Evolutionary conservation across 2,888 invertebrate genomes (phyloP), one percentile per base, ranked within the genome.

Genomic region (Stenodema calcarata): DNA sequence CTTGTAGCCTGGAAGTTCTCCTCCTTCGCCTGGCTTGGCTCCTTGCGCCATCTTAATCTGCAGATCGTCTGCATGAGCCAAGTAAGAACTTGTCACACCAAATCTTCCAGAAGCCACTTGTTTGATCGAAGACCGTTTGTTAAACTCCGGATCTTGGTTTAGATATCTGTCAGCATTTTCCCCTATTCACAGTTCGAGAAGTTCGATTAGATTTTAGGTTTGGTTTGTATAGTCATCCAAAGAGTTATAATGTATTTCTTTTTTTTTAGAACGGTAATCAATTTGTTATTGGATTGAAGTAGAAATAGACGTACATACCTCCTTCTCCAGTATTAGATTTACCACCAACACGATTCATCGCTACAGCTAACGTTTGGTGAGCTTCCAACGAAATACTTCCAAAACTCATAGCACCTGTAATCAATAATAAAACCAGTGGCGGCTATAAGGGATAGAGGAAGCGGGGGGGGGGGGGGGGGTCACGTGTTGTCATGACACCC

Each of bases 11-110:
- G 99, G 99, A 86, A 99, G 91, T 92, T 99, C 99, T 1, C 99
- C 99, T 28, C 99, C 99, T 92, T 99, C 99, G 0, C 99, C 99
- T 0, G 99, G 99, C 91, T 99, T 99, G 86, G 99, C 99, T 0
- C 99, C 99, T 92, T 99, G 98, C 9, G 99, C 99, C 99, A 99
- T 99, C 92, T 99, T 99, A 91, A 99, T 99, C 92, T 99, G 99
- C 89, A 99, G 91, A 91, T 99, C 99, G 91, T 99, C 99, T 0
- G 99, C 97, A 92, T 99, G 97, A 11, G 99, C 98, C 89, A 99
- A 92, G 91, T 99, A 99, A 0, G 98, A 96, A 16, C 98, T 98
- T 0, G 99, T 99, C 3, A 99, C 99, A 11, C 99, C 99, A 92
- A 99, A 99, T 79, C 99, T 94, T 9, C 99, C 99, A 9, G 98